Base-by-base conservation (phyloP, 2,888 invertebrate genomes). In the Gymnosoma rotundatum region DNA sequence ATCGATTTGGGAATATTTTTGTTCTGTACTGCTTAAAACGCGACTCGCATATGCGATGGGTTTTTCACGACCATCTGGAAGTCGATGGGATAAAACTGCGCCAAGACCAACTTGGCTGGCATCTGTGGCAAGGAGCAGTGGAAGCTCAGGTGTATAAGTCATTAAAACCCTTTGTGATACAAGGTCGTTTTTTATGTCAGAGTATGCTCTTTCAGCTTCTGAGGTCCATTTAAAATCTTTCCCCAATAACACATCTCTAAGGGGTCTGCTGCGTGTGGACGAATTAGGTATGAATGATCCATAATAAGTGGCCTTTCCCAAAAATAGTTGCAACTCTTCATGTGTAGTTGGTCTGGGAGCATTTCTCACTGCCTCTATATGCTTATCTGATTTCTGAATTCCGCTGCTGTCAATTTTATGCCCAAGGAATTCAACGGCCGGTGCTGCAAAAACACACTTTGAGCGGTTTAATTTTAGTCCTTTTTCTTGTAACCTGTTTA, bases 271-370 rank as follows among this genome's bases (percentile, higher is more conserved):
- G 25, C 64, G 56, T 20, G 70, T 78, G 8, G 70, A 63, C 18
- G 70, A 64, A n/a, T 78, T 56, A 2, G 48, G 56, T 63, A 76
- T 76, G 21, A 76, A 76, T 36, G 52, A 75, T 12, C 66, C 32
- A 20, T 75, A 66, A 5, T 75, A 66, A 3, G 20, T 66, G 21
- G 83, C 76, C 32, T 83, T 83, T 1, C 76, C 66, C 14, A 75
- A 32, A 48, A 64, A 75, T 14, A 75, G 48, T 36, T 75, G 75
- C 6, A 75, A 32, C 3, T 75, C 66, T 8, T 78, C 54, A 16
- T 45, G 20, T 1, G 52, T 58, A n/a, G 58, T 38, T 2, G 60
- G 56, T 16, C 18, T 54, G 8, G 64, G 48, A 1, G 66, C 54
- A 16, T 74, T 4, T 25, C 25, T 25, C 25, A 25, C 25, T 25